Base-by-base conservation (phyloP, 2,888 invertebrate genomes). In the Callyntrura sp. region DNA sequence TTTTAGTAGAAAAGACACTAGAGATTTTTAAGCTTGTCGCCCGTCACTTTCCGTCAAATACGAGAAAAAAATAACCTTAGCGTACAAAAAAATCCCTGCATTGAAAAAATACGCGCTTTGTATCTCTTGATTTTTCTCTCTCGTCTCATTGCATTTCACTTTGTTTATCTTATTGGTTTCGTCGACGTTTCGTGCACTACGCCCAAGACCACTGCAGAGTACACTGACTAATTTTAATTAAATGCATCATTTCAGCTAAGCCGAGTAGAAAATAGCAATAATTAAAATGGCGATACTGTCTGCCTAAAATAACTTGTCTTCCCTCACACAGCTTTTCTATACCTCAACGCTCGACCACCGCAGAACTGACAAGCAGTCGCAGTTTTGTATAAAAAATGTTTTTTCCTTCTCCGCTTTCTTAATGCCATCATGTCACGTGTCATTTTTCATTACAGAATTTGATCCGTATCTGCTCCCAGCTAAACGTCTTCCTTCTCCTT, bases 21-120 rank as follows among this genome's bases (percentile, higher is more conserved):
- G 83, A 82, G 57, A 60, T 82, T 79, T 82, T 82, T 62, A 14
- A 82, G 62, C 62, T 84, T 84, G 83, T 84, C 68, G 14, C 25
- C 17, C 70, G 83, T 84, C 83, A 84, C 83, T 82, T 60, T 51
- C 60, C 55, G n/a, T 60, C 35, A 35, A 35, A 35, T 35, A 6
- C 3, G 17, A 60, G 60, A 17, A n/a, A 60, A 35, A 35, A 35
- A 35, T 2, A 35, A 35, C 2, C 35, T 2, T 4, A 35, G 2
- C 35, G 51, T 51, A 51, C 51, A n/a, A 51, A 51, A 57, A 60
- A 60, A 17, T 60, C 20, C 3, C 3, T n/a, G 60, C 9, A 17
- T 17, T 60, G n/a, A 20, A 60, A 60, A 60, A 60, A 60, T 45
- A 45, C 73, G 9, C 14, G 9, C 14, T 45, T 43, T 25, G 12